Evolutionary conservation across 2,113 vertebrate genomes (phyloP).

Genomic region (Pedetes capensis): DNA sequence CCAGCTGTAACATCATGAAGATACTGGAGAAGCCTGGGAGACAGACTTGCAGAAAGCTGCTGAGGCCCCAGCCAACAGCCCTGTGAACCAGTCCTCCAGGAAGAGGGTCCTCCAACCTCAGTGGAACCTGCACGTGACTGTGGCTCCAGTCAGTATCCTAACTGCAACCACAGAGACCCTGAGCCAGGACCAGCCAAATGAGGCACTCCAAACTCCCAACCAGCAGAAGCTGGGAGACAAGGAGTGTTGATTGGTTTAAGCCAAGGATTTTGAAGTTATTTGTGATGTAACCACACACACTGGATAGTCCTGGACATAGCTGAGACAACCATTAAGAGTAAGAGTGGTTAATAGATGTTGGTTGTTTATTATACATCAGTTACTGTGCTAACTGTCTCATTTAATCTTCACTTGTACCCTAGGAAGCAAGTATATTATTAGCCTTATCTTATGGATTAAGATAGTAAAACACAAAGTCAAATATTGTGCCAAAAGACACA

Average conservation of each 20-base stretch:
- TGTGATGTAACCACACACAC: neutral
- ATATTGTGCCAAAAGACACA: neutral
- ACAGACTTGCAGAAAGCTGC: accelerated
- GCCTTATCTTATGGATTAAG: neutral
- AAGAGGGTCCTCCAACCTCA: neutral
- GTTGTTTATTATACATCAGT: neutral
- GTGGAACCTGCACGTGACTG: neutral
- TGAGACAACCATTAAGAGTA: neutral
- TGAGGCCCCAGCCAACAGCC: neutral
- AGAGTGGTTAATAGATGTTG: neutral
- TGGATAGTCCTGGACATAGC: neutral
- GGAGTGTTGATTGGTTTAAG: neutral
- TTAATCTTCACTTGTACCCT: neutral
- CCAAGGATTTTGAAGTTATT: neutral
- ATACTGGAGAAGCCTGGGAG: neutral
- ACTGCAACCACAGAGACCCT: no score
- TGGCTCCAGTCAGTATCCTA: neutral
- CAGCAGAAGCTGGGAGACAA: neutral
- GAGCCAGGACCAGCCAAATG: neutral
- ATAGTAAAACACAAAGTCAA: neutral
- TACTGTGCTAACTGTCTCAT: neutral
- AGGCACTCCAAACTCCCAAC: neutral
- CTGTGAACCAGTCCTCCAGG: neutral
- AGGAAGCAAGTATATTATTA: neutral
- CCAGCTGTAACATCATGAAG: neutral